These are phyloP conservation scores for Stratiomys singularior DNA, from an alignment of 2,888 invertebrate genomes.

Conservation along the genomic window DNA sequence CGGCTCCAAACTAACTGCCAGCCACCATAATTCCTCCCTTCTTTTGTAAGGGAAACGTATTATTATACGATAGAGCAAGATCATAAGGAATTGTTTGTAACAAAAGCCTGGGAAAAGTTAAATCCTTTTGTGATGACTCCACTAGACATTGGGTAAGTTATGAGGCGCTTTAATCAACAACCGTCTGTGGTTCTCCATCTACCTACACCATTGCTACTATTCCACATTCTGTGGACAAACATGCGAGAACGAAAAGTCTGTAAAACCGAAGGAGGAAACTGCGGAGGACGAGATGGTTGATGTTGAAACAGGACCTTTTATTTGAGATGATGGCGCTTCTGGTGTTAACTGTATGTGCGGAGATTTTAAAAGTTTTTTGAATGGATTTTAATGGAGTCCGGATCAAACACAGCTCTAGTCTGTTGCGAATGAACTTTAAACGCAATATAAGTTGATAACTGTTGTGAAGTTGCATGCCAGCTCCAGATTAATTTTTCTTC, in stretches of 20 bases:
- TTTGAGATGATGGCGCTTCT: constrained; percentile 26
- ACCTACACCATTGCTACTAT: background rate
- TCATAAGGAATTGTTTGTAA: constrained; percentile 42
- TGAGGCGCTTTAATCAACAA: constrained; percentile 39
- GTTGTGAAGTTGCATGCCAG: too few species aligned
- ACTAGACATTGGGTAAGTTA: constrained; percentile 38
- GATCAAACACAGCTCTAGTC: constrained; percentile 16
- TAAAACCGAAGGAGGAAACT: background rate
- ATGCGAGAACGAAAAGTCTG: background rate
- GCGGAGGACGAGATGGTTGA: background rate
- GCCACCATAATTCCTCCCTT: constrained; percentile 11
- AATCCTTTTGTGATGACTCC: constrained; percentile 42
- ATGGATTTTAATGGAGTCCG: constrained; percentile 30
- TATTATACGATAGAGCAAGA: constrained; percentile 29
- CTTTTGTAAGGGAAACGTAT: constrained; percentile 16
- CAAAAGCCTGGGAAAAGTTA: constrained; percentile 40
- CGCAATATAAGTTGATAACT: background rate
- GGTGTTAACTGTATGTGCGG: constrained; percentile 27
- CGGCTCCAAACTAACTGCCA: background rate
- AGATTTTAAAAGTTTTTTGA: constrained; percentile 30
- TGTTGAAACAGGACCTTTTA: background rate
- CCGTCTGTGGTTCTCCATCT: constrained; percentile 17
- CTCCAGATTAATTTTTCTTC: too few species aligned
- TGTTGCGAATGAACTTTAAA: constrained; percentile 12
- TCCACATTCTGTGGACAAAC: background rate